Conservation (phyloP, 2,113 vertebrate species). For the Rutilus rutilus region DNA sequence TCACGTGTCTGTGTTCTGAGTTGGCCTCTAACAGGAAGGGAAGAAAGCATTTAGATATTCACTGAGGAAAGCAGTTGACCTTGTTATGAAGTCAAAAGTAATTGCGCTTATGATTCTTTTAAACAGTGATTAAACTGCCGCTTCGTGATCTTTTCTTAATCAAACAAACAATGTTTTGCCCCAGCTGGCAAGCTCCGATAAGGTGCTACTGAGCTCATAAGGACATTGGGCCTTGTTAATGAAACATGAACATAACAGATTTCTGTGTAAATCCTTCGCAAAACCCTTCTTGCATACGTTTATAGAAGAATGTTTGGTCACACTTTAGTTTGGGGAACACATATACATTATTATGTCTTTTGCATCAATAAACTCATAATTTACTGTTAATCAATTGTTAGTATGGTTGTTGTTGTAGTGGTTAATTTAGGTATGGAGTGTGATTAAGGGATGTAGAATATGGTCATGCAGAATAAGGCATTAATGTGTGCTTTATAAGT, state of each 20-base stretch:
- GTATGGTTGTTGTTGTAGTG: too few species aligned
- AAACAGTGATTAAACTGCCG: not conserved
- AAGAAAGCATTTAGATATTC: not conserved
- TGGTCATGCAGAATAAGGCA: too few species aligned
- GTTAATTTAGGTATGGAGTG: too few species aligned
- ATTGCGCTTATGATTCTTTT: not conserved
- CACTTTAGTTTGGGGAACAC: too few species aligned
- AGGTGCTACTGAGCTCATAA: not conserved
- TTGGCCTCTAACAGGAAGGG: too few species aligned
- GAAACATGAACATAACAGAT: not conserved
- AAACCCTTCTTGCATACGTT: not conserved
- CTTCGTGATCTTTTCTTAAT: not conserved
- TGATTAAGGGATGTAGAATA: too few species aligned
- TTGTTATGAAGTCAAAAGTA: conserved; percentile 22
- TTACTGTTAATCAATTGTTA: too few species aligned
- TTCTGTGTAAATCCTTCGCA: not conserved
- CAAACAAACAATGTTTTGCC: not conserved
- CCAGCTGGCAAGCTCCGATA: not conserved
- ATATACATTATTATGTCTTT: too few species aligned
- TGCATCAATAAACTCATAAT: too few species aligned
- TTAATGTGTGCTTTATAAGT: too few species aligned
- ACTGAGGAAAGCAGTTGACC: not conserved
- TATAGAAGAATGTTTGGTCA: too few species aligned
- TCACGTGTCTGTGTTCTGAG: not conserved
- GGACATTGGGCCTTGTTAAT: not conserved